Conservation (phyloP, 2,888 invertebrate species). For the Cephonodes hylas region DNA sequence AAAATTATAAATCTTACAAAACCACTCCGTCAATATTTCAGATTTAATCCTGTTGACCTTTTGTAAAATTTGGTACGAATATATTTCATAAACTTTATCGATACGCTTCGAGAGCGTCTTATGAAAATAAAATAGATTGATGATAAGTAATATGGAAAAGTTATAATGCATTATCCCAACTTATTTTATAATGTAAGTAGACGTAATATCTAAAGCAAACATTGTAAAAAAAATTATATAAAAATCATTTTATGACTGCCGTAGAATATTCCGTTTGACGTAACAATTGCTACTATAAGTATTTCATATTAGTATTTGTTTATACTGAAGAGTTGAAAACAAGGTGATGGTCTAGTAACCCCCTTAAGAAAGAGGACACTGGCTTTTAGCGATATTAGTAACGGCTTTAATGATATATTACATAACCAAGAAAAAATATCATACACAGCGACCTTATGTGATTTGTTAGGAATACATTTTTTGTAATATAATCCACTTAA, state of each 20-base stretch:
- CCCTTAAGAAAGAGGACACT: too few species aligned
- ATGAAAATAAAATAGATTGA: neutral
- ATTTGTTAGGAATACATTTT: neutral
- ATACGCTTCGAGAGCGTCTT: neutral
- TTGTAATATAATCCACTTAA: neutral
- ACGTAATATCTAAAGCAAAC: neutral
- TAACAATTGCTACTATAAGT: neutral
- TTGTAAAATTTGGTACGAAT: neutral
- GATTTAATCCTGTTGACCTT: neutral
- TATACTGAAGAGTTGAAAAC: too few species aligned
- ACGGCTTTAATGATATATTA: too few species aligned
- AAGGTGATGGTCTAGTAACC: too few species aligned
- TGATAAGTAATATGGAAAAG: conserved; percentile 1
- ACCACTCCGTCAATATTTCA: too few species aligned
- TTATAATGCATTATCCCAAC: neutral
- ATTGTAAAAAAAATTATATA: neutral
- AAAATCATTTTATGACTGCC: neutral
- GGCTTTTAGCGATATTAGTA: too few species aligned
- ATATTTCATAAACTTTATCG: neutral
- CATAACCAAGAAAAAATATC: too few species aligned
- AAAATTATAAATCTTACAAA: too few species aligned
- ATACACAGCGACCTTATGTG: too few species aligned
- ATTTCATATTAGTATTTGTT: neutral
- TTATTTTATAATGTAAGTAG: neutral
- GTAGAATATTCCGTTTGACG: neutral